Evolutionary conservation across 2,797 vertebrate genomes (phyloP).

Genomic region (Syngnathus rostellatus): DNA sequence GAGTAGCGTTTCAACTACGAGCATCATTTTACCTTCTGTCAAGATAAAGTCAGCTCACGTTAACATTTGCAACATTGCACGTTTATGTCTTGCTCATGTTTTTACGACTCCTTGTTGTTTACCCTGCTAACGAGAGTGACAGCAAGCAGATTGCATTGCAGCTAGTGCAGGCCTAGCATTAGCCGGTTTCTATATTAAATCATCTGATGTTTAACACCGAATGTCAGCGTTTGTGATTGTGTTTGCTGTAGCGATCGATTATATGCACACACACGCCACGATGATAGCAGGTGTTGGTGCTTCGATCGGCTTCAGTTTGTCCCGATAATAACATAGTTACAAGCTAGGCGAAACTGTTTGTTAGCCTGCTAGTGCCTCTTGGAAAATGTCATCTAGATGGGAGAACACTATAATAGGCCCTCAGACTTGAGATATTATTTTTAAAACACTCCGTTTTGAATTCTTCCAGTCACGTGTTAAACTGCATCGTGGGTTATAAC

Average conservation of each 20-base stretch:
- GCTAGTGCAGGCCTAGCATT: slow-evolving; percentile 53
- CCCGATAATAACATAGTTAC: slow-evolving; percentile 3
- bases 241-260: not conserved
- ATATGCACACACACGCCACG: slow-evolving; percentile 5
- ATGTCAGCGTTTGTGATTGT: slow-evolving; percentile 19
- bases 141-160: slow-evolving; percentile 27
- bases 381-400: slow-evolving; percentile 48
- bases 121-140: slow-evolving; percentile 22
- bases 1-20: slow-evolving; percentile 34
- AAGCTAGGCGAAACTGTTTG: slow-evolving; percentile 34
- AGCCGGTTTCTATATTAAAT: slow-evolving; percentile 22
- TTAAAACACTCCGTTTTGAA: not conserved
- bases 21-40: slow-evolving; percentile 20
- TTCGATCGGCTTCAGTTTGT: not conserved
- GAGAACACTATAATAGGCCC: slow-evolving; percentile 23
- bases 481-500: not conserved
- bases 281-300: slow-evolving; percentile 1
- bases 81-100: slow-evolving; percentile 12
- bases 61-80: not conserved
- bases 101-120: not conserved
- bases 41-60: not conserved
- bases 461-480: not conserved
- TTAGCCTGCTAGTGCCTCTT: slow-evolving; percentile 50
- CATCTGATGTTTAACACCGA: slow-evolving; percentile 15
- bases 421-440: not conserved